A percentile compares a stretch with the other conserved stretches of the same genome.
phyloP scores from a whole-genome alignment of 2,888 invertebrate species.

The Eupithecia exiguata region DNA sequence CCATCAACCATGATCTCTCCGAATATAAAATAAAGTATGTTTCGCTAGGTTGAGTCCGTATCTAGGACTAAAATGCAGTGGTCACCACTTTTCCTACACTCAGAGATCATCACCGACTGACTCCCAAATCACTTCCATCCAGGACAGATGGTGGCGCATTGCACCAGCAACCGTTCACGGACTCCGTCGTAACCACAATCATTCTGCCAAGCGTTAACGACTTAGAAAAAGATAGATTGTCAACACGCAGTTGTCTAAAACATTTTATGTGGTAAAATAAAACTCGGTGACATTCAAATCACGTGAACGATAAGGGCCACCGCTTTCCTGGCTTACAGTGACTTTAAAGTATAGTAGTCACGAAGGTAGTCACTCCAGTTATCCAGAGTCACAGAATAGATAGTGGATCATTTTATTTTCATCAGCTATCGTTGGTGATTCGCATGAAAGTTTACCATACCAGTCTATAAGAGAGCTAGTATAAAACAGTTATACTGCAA shows the following conservation, averaged over 20 bases:
- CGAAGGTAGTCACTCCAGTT: constrained; percentile 69
- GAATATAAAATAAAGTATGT: not conserved
- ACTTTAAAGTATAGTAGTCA: constrained; percentile 74
- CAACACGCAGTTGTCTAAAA: constrained; percentile 69
- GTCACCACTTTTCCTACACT: not conserved
- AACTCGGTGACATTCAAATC: constrained; percentile 68
- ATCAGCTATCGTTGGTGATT: not conserved
- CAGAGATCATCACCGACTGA: not conserved
- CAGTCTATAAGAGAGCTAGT: not conserved
- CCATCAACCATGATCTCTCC: not conserved
- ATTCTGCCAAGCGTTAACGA: not conserved
- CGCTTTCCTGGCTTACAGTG: constrained; percentile 66
- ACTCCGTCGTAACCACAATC: not conserved
- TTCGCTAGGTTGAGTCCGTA: not conserved
- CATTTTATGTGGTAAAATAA: constrained; percentile 74
- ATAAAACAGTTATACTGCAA: not conserved
- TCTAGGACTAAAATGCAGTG: not conserved
- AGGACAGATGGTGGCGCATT: not conserved
- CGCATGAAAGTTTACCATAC: not conserved
- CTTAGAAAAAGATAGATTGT: constrained; percentile 26
- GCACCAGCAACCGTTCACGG: not conserved
- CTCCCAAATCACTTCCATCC: not conserved
- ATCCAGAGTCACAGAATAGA: constrained; percentile 47
- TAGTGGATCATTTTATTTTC: constrained; percentile 13
- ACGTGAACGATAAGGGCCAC: constrained; percentile 73